These are phyloP conservation scores for Catalaphyllia jardinei DNA, from an alignment of 64 coral and sea anemone species.

Conservation along the genomic window DNA sequence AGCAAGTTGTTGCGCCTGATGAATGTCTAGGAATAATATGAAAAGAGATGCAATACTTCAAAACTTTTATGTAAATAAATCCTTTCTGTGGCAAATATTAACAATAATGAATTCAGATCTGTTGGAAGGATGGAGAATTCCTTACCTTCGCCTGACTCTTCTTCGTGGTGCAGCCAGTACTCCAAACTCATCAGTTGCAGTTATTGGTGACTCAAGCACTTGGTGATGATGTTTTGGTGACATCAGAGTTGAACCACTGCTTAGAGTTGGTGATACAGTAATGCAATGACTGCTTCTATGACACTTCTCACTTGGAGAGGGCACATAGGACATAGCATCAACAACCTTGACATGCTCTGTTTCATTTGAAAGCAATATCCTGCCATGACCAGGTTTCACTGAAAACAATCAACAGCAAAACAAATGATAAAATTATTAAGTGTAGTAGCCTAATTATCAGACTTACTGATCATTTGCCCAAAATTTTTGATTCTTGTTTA, in stretches of 20 bases:
- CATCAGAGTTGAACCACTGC: not conserved
- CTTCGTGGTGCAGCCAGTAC: conserved; percentile 31
- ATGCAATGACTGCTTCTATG: not conserved
- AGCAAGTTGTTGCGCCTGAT: conserved; percentile 95
- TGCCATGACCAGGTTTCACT: conserved; percentile 75
- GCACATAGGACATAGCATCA: conserved; percentile 81
- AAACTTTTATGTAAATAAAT: too few species aligned
- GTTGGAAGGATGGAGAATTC: not conserved
- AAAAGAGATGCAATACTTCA: too few species aligned
- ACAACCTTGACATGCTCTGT: conserved; percentile 89
- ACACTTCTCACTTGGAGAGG: conserved; percentile 53
- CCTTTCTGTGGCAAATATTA: too few species aligned
- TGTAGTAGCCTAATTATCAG: too few species aligned
- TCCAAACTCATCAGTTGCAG: not conserved
- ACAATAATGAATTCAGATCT: not conserved
- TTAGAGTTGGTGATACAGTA: not conserved
- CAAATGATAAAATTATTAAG: too few species aligned
- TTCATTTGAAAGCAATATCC: conserved; percentile 73
- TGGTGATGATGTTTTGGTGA: conserved; percentile 15
- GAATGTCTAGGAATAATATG: conserved; percentile 67
- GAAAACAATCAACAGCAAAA: not conserved
- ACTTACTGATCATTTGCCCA: not conserved
- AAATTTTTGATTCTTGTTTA: too few species aligned
- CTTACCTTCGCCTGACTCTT: conserved; percentile 79
- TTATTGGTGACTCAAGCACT: conserved; percentile 29